Percentiles rank a stretch among this genome's conserved stretches.
Evolutionary conservation across 2,113 vertebrate genomes (phyloP).

Genomic region (Erinaceus europaeus): DNA sequence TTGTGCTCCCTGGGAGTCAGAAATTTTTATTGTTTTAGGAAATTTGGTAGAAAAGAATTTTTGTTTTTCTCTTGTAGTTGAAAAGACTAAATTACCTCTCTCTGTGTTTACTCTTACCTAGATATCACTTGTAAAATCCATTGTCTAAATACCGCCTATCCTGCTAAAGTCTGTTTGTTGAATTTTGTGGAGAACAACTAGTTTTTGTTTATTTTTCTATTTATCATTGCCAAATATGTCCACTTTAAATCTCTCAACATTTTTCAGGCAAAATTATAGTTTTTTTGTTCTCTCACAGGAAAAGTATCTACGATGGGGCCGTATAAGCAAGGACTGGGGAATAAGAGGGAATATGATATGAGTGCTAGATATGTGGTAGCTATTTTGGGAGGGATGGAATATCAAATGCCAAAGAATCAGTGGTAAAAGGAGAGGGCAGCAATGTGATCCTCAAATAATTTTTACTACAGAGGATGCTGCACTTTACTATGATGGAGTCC

Average conservation of each 20-base stretch:
- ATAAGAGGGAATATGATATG: too few relatives aligned
- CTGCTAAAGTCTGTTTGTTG: not conserved
- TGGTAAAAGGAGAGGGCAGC: too few relatives aligned
- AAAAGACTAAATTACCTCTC: not conserved
- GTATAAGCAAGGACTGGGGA: too few relatives aligned
- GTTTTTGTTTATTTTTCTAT: constrained; percentile 12
- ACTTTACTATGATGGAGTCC: too few relatives aligned
- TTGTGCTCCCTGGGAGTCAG: not conserved
- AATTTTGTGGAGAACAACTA: not conserved
- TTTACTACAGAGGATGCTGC: too few relatives aligned
- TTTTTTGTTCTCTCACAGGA: not conserved
- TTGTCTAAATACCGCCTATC: not conserved
- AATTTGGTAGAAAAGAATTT: not conserved
- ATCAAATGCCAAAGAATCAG: too few relatives aligned
- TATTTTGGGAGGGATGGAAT: too few relatives aligned
- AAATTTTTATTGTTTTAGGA: not conserved
- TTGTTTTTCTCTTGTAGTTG: not conserved
- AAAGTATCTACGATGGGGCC: too few relatives aligned
- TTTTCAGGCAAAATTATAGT: not conserved
- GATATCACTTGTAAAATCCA: constrained; percentile 11
- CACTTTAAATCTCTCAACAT: not conserved
- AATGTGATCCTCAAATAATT: too few relatives aligned
- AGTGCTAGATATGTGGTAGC: too few relatives aligned
- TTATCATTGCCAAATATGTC: not conserved
- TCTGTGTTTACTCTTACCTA: not conserved